These are phyloP conservation scores for Ptilodon capucinus DNA, from an alignment of 2,888 invertebrate species.

Conservation along the genomic window DNA sequence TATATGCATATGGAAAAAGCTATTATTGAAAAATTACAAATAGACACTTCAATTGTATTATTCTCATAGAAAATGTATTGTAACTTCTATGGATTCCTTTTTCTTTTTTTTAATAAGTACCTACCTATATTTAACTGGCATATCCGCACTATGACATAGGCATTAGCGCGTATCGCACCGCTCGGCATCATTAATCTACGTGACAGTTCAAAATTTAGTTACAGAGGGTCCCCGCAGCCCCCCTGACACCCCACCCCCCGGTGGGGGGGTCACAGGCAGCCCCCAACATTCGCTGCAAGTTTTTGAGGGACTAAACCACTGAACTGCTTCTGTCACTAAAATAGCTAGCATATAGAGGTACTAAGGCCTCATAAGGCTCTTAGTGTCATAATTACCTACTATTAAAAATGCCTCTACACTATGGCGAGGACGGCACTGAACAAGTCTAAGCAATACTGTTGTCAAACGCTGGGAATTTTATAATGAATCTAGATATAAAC, in stretches of 20 bases:
- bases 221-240: conserved; percentile 70
- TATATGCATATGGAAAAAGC: too few relatives aligned
- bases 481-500: too few relatives aligned
- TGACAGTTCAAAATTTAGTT: conserved; percentile 84
- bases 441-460: too few relatives aligned
- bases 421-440: too few relatives aligned
- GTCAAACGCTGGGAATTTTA: too few relatives aligned
- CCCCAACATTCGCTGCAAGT: conserved; percentile 52
- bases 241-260: conserved; percentile 22
- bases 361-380: too few relatives aligned
- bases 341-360: conserved; percentile 10
- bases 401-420: too few relatives aligned
- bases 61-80: too few relatives aligned
- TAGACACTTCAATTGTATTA: too few relatives aligned
- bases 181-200: conserved; percentile 83
- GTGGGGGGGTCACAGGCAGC: conserved; percentile 6
- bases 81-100: too few relatives aligned
- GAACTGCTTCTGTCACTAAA: conserved; percentile 30
- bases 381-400: too few relatives aligned
- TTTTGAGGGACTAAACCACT: conserved; percentile 60
- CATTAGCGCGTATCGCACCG: conserved; percentile 82
- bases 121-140: conserved; percentile 17
- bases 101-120: neutral
- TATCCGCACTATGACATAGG: conserved; percentile 68
- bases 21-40: too few relatives aligned